These are phyloP conservation scores for Craseonycteris thonglongyai DNA, from an alignment of 2,113 vertebrate genomes.

Conservation along the genomic window DNA sequence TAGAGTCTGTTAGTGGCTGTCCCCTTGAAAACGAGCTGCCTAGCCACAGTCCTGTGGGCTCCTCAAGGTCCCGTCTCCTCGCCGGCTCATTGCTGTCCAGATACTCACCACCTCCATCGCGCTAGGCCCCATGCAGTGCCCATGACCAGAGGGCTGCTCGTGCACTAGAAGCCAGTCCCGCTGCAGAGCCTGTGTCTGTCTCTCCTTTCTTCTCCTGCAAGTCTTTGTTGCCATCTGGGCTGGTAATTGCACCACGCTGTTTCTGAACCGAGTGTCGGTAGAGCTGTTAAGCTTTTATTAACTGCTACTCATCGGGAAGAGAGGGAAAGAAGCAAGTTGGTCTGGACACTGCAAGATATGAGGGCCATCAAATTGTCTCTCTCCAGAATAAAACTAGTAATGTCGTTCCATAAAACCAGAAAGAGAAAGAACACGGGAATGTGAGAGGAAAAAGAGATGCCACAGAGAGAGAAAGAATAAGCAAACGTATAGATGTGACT, in stretches of 20 bases:
- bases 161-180: constrained; percentile 35
- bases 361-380: constrained; percentile 74
- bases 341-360: constrained; percentile 61
- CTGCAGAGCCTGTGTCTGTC: constrained; percentile 58
- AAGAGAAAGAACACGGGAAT: background rate
- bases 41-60: background rate
- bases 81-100: background rate
- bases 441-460: background rate
- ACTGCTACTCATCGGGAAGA: constrained; percentile 67
- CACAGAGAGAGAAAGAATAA: background rate
- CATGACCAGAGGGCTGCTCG: constrained; percentile 25
- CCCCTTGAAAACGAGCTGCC: background rate
- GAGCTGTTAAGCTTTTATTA: constrained; percentile 77
- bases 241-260: constrained; percentile 76
- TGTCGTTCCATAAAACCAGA: constrained; percentile 70
- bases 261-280: constrained; percentile 79
- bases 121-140: background rate
- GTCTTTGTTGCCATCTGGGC: constrained; percentile 62
- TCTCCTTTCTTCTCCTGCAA: constrained; percentile 76
- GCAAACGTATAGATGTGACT: background rate
- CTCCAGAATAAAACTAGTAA: constrained; percentile 70
- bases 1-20: background rate
- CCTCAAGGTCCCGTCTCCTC: background rate
- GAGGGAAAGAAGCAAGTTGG: constrained; percentile 71
- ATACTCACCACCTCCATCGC: background rate